Base-by-base conservation (phyloP, 2,888 invertebrate genomes). In the Cerastis leucographa region DNA sequence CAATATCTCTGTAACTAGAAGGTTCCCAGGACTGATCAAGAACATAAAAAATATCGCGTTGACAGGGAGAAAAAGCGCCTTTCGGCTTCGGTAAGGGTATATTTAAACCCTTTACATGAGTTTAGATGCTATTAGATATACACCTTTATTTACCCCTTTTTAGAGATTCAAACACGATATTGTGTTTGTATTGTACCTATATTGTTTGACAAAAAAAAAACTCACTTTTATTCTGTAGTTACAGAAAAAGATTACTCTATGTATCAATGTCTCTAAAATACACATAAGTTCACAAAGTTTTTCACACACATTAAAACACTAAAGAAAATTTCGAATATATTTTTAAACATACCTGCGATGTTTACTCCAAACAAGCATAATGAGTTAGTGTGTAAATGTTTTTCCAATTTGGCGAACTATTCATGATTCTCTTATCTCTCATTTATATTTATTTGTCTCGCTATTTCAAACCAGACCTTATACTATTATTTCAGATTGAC, bases 401-500 rank as follows among this genome's bases (percentile, higher is more conserved):
- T 74, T 67, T 67, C 44, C 76, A 85, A 76, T 82, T 66, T 35
- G 25, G 56, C 49, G 12, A 76, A 81, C 17, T 46, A 69, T 71
- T 69, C 51, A 65, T 54, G 68, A 49, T 19, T n/a, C 4, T 44
- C 35, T 68, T 71, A 82, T 85, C 70, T 69, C 19, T 76, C 46
- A 49, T 17, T 44, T 65, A 54, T 71, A 64, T 76, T 76, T 81
- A 66, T 85, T 81, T 75, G 51, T 17, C 14, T 59, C 17, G 42
- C 35, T 64, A 64, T 71, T 85, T 68, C 42, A 49, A 71, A 46
- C 42, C 25, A 56, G 71, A 81, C 62, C 62, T 71, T 49, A 17
- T 51, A 49, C 44, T 68, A 59, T 71, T 85, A 83, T 82, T 85
- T 70, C n/a, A 78, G 67, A 80, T 83, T 76, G 70, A 78, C 76